A percentile compares a stretch with the other conserved stretches of the same genome.
Conservation (phyloP, 2,797 vertebrate species). For the Cyclura pinguis region DNA sequence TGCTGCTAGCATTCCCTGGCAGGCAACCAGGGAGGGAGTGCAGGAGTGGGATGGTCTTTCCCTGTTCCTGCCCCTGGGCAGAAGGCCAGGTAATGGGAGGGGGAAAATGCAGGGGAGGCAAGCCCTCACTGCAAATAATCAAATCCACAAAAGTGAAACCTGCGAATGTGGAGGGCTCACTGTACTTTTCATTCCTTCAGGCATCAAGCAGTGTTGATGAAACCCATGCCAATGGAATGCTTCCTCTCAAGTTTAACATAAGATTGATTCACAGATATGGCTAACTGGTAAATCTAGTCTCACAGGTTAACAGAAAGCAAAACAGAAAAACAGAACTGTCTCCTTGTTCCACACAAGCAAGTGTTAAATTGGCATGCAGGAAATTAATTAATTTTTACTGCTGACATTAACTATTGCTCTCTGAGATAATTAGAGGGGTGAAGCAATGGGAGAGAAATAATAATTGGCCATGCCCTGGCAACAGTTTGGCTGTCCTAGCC, state of each 20-base stretch:
- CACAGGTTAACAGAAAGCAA: neutral
- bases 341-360: neutral
- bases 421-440: conserved; percentile 24
- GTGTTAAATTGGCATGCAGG: conserved; percentile 9
- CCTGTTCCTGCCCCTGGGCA: too few species aligned
- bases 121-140: too few species aligned
- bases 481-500: neutral
- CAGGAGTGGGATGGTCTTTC: too few species aligned
- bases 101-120: too few species aligned
- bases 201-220: neutral
- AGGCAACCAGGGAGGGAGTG: too few species aligned
- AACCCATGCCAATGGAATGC: neutral
- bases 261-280: neutral
- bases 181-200: neutral
- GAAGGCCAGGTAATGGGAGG: too few species aligned
- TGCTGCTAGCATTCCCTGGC: too few species aligned
- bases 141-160: too few species aligned
- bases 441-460: neutral
- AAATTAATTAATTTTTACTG: conserved; percentile 24
- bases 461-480: neutral
- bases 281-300: neutral
- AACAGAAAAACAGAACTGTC: neutral
- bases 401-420: conserved; percentile 48
- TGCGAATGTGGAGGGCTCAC: too few species aligned
- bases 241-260: neutral